A percentile compares a stretch with the other conserved stretches of the same genome.
phyloP scores from a whole-genome alignment of 2,113 vertebrate species.

The Grantiella picta region DNA sequence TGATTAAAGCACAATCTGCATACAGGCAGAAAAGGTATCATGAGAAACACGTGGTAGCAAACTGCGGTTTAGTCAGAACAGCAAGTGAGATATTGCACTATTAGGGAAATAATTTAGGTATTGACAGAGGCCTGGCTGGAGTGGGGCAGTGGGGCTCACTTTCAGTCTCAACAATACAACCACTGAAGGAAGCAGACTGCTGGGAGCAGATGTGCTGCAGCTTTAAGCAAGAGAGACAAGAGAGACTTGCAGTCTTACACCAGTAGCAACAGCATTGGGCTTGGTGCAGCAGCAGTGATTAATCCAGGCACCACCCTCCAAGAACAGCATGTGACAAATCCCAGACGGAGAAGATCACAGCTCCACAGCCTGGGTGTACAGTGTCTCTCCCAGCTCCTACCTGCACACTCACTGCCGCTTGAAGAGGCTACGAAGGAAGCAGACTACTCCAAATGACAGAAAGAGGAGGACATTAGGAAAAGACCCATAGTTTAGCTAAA shows the following conservation, averaged over 20 bases:
- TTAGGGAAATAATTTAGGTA: not conserved
- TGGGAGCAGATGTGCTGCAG: not conserved
- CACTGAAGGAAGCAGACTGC: not conserved
- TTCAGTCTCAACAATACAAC: not conserved
- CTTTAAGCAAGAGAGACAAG: not conserved
- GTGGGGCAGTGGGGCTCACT: accelerated
- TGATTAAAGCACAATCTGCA: not conserved
- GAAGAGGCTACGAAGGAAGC: not conserved
- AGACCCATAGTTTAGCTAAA: not conserved
- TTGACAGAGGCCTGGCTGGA: not conserved
- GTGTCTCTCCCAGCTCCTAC: not conserved
- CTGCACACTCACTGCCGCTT: not conserved
- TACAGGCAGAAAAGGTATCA: not conserved
- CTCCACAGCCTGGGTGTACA: not conserved
- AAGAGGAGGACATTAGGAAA: not conserved
- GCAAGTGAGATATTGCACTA: not conserved
- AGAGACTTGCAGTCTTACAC: not conserved
- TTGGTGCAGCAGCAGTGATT: not conserved
- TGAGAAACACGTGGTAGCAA: not conserved
- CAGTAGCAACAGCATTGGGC: not conserved
- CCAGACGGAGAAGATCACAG: not conserved
- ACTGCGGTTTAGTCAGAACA: not conserved
- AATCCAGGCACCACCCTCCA: not conserved
- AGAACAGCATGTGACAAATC: not conserved
- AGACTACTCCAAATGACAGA: not conserved